A percentile compares a stretch with the other conserved stretches of the same genome.
phyloP scores from a whole-genome alignment of 2,888 invertebrate genomes.

The Scaptodrosophila latifasciaeformis region DNA sequence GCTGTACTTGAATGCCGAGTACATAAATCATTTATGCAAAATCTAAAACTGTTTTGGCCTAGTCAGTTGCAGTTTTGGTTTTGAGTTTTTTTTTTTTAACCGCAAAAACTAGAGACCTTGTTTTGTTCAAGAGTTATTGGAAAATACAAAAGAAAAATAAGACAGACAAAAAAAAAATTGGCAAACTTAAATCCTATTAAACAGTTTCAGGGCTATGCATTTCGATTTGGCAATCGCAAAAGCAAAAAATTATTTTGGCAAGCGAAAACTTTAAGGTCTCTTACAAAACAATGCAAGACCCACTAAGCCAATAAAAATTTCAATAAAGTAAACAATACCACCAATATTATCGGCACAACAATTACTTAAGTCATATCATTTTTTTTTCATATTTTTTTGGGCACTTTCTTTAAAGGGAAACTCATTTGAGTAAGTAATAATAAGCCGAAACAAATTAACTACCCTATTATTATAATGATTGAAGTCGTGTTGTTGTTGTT shows the following conservation, averaged over 20 bases:
- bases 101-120: no score
- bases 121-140: no score
- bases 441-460: neutral
- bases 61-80: no score
- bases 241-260: neutral
- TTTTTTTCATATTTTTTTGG: no score
- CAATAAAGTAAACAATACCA: neutral
- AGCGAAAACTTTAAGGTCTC: neutral
- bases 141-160: no score
- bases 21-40: conserved; percentile 56
- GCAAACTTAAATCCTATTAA: conserved; percentile 43
- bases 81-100: no score
- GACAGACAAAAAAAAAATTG: no score
- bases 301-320: neutral
- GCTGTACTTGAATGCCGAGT: conserved; percentile 28
- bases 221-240: conserved; percentile 10
- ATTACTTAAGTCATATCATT: no score
- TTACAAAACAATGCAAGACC: neutral
- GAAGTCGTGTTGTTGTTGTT: no score
- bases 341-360: neutral
- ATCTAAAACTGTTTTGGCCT: no score
- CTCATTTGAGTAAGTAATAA: neutral
- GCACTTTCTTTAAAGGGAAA: neutral
- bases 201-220: conserved; percentile 50
- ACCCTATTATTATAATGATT: neutral